These are phyloP conservation scores for Phylloscopus whistleri DNA, from an alignment of 2,113 vertebrate species.

Conservation along the genomic window DNA sequence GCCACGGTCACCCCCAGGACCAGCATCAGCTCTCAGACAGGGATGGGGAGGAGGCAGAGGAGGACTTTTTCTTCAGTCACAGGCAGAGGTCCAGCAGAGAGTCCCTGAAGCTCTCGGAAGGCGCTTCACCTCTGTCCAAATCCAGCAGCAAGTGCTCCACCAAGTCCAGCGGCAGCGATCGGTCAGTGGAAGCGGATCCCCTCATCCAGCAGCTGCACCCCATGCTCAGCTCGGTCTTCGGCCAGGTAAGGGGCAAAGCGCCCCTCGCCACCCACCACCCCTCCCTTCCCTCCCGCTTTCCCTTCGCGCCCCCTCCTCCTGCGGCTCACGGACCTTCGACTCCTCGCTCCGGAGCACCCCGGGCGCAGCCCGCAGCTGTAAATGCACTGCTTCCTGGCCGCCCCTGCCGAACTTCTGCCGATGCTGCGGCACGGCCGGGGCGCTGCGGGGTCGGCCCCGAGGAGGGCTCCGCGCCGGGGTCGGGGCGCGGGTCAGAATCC, in stretches of 20 bases:
- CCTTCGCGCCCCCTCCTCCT: background rate
- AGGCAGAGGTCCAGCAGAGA: slow-evolving; percentile 45
- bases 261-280: background rate
- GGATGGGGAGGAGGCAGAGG: slow-evolving; percentile 57
- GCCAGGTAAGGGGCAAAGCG: slow-evolving; percentile 87
- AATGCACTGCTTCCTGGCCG: slow-evolving; percentile 35
- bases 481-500: background rate
- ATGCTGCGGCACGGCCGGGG: background rate
- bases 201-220: slow-evolving; percentile 81
- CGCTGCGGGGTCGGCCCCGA: background rate
- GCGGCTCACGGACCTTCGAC: background rate
- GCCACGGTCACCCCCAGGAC: slow-evolving; percentile 51
- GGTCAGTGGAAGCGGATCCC: slow-evolving; percentile 77
- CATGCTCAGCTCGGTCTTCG: slow-evolving; percentile 91
- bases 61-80: slow-evolving; percentile 48
- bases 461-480: background rate
- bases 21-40: slow-evolving; percentile 51
- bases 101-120: slow-evolving; percentile 49
- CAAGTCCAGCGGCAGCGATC: slow-evolving; percentile 64
- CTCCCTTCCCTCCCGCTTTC: background rate
- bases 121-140: slow-evolving; percentile 62
- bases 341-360: background rate
- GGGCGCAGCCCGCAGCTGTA: background rate
- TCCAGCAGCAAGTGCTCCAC: slow-evolving; percentile 64
- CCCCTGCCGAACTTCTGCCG: background rate